Conservation (phyloP, 2,888 invertebrate species). For the Drosophila imparisetae region DNA sequence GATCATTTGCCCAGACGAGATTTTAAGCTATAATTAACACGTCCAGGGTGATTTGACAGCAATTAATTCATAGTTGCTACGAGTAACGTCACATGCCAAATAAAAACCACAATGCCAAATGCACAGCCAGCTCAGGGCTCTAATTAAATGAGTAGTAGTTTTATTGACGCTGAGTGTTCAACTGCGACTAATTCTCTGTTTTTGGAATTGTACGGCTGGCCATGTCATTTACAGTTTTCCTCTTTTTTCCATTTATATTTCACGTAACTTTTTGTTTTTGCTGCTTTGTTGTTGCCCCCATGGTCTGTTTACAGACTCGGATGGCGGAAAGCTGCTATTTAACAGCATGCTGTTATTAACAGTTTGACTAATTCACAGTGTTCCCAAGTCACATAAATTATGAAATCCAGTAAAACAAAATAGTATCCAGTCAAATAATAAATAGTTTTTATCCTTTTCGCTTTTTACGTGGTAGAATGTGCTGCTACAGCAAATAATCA, state of each 20-base stretch:
- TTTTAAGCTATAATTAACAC: conserved; percentile 55
- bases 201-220: conserved; percentile 39
- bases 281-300: conserved; percentile 55
- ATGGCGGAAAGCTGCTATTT: conserved; percentile 30
- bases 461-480: not conserved
- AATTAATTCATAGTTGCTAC: conserved; percentile 26
- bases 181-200: conserved; percentile 35
- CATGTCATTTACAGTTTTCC: conserved; percentile 61
- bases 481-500: not conserved
- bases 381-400: not conserved
- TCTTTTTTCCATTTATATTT: conserved; percentile 69
- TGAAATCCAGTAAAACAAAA: not conserved
- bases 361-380: not conserved
- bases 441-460: not conserved
- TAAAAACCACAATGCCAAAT: conserved; percentile 21
- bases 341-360: conserved; percentile 13
- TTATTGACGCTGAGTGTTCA: conserved; percentile 27
- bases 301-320: conserved; percentile 30
- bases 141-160: conserved; percentile 40
- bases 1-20: conserved; percentile 4
- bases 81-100: conserved; percentile 60
- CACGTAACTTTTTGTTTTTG: conserved; percentile 70
- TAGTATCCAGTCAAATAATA: not conserved
- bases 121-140: conserved; percentile 24
- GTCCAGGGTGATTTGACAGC: conserved; percentile 36